A percentile compares a stretch with the other conserved stretches of the same genome.
phyloP scores from a whole-genome alignment of 2,113 vertebrate genomes.

The Thermophis baileyi region DNA sequence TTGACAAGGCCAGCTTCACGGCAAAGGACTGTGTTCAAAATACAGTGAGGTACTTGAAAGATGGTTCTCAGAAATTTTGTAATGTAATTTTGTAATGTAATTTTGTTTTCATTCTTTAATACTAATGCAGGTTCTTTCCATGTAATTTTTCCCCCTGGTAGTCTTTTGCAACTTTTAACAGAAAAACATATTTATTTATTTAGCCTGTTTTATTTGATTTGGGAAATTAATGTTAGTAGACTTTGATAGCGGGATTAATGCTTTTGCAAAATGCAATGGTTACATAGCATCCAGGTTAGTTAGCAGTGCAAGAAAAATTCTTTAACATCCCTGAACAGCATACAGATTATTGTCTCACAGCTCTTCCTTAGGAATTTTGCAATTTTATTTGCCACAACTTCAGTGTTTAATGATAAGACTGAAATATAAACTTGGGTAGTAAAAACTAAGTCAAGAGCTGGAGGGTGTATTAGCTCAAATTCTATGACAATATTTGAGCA shows the following conservation, averaged over 20 bases:
- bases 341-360: neutral
- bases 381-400: neutral
- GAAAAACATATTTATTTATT: neutral
- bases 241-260: neutral
- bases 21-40: neutral
- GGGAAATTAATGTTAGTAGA: neutral
- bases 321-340: neutral
- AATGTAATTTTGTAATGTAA: neutral
- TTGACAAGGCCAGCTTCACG: no score
- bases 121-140: neutral
- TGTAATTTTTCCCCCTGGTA: neutral
- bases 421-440: no score
- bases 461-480: neutral
- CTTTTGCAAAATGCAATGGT: neutral
- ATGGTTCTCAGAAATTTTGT: neutral
- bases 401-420: neutral
- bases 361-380: neutral
- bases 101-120: neutral
- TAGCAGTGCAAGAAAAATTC: neutral
- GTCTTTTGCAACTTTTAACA: neutral
- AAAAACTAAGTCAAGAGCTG: neutral
- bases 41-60: no score
- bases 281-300: neutral
- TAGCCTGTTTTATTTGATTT: neutral
- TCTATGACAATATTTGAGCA: neutral